Conservation (phyloP, 2,797 vertebrate genomes). For the Gallirallus australis region DNA sequence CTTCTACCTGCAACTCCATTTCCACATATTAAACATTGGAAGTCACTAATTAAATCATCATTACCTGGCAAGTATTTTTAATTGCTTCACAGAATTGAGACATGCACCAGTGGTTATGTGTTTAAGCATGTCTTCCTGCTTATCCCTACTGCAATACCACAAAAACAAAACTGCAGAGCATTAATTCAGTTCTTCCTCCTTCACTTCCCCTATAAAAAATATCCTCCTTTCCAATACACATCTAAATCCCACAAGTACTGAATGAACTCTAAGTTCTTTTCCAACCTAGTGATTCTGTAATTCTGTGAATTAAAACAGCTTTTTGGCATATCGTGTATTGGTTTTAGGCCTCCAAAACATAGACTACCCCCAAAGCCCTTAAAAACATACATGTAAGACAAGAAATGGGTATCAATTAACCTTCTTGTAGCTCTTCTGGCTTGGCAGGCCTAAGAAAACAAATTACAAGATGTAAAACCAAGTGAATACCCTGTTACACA, state of each 20-base stretch:
- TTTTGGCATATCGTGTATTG: neutral
- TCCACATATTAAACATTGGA: neutral
- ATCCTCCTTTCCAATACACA: neutral
- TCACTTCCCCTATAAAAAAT: neutral
- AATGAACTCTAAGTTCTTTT: no score
- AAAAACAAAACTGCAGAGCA: neutral
- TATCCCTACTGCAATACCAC: neutral
- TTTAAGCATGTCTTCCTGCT: neutral
- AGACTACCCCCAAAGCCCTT: neutral
- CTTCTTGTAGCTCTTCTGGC: fast-evolving
- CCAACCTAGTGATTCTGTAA: no score
- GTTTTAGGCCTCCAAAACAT: neutral
- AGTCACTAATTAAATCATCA: neutral
- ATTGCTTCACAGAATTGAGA: neutral
- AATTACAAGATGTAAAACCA: neutral
- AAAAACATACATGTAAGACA: neutral
- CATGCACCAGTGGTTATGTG: neutral
- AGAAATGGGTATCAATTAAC: neutral
- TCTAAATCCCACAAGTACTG: neutral
- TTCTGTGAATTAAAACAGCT: neutral
- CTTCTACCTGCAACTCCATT: neutral
- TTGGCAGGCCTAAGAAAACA: neutral
- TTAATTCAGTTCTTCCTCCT: neutral
- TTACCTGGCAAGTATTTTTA: neutral
- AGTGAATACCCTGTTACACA: neutral